These are phyloP conservation scores for Varanus komodoensis DNA, from an alignment of 2,113 vertebrate genomes.

Conservation along the genomic window DNA sequence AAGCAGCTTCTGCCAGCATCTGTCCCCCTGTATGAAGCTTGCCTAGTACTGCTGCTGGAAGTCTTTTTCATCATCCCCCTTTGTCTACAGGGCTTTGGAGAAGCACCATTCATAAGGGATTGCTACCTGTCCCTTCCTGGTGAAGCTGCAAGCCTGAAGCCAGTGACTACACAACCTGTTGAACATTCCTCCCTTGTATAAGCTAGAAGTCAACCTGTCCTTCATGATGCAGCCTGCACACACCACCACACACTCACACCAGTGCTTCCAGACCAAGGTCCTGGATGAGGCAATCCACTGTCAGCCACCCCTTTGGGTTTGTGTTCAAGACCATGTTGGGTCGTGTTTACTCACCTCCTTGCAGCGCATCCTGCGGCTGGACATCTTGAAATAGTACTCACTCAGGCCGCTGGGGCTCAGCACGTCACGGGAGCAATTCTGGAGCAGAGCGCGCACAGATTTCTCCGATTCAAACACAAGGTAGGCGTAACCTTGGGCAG, in stretches of 20 bases:
- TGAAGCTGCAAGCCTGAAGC: not conserved
- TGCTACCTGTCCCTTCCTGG: not conserved
- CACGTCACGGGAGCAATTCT: conserved; percentile 93
- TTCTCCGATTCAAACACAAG: conserved; percentile 97
- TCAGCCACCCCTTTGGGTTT: not conserved
- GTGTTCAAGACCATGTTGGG: fast-evolving
- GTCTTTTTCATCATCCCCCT: not conserved
- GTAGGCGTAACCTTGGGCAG: conserved; percentile 90
- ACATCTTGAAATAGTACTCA: conserved; percentile 99
- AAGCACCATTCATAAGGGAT: not conserved
- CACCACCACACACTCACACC: too few relatives aligned
- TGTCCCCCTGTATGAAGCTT: not conserved
- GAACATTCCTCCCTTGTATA: not conserved
- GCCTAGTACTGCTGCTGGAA: not conserved
- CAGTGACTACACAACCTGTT: not conserved
- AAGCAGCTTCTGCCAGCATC: conserved; percentile 7
- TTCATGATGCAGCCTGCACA: not conserved
- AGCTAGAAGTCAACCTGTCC: not conserved
- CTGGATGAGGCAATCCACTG: not conserved
- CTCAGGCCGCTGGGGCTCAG: conserved; percentile 91
- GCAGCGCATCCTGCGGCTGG: conserved; percentile 97
- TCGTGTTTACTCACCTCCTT: conserved; percentile 88
- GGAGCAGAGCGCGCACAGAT: conserved; percentile 92
- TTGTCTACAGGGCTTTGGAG: not conserved
- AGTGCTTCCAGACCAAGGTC: not conserved